Evolutionary conservation across 2,113 vertebrate species (phyloP), one percentile per base, ranked within the genome.

Genomic region (Pycnonotus jocosus): DNA sequence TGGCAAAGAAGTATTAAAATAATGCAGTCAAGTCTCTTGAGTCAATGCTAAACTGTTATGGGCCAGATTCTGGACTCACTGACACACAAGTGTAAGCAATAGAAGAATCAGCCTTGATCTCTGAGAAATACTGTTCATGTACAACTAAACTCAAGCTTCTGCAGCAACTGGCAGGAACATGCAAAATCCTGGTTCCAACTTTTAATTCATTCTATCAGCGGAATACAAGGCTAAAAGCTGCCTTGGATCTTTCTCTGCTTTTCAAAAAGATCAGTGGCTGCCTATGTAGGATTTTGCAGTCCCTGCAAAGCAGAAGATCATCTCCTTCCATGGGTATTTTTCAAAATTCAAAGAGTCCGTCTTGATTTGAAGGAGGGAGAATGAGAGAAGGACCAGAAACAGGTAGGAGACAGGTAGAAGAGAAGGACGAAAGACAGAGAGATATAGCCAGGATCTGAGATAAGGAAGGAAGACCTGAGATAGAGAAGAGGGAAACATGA

Each of bases 101-200:
- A 83, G 94, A 95, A 95, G 86, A 95, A 95, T 86, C 72, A 96
- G 95, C 82, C 93, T 86, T 84, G 88, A 95, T 81, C 82, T 90
- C 85, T 94, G 93, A 95, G 90, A 95, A 95, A 88, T 33, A 93
- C 35, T 61, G 23, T 51, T 77, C 65, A 88, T 23, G 22, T 84
- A 81, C 44, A 86, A 86, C 40, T 80, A 86, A 77, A 58, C 11
- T 50, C 24, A 68, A 95, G 33, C 78, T 70, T 56, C 74, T 77
- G 50, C 76, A 86, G 93, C 70, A 92, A 51, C 7, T 73, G 33
- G 56, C 54, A 93, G 90, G 58, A 65, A 80, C 37, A 25, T 70
- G 56, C 40, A 92, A 96, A 97, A 95, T 88, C 72, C 88, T 28
- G 58, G 27, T 66, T 95, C 64, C 50, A 83, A n/a, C 27, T 86